Base-by-base conservation (phyloP, 1,140 invertebrate species). In the Pemphigus obesinymphae region DNA sequence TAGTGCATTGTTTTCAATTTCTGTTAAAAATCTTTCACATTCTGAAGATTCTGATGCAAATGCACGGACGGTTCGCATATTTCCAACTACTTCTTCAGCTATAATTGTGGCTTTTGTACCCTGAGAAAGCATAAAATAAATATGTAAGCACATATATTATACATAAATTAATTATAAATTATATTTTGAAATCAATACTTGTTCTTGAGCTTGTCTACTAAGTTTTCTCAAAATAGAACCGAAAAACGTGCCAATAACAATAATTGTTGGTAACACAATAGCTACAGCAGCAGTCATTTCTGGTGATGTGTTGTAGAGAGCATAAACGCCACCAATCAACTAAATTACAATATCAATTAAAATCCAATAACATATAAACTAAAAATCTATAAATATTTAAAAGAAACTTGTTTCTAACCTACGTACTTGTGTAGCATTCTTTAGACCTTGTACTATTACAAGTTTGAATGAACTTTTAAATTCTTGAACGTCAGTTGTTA, bases 381-480 rank as follows among this genome's bases (percentile, higher is more conserved):
- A 72, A 72, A 7, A 72, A n/a, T n/a, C n/a, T 26, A 34, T 63
- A 3, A 23, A 26, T 43, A 2, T 26, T 26, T 43, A 3, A 70
- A 70, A 26, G n/a, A 43, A 20, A 58, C n/a, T 29, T 13, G 17
- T 63, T 15, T 45, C 29, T 48, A 26, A 66, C 53, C 29, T 85
- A 82, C 85, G 86, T 26, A 88, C 85, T 26, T 97, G 96, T 15
- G 95, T 93, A 20, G 90, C 86, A 82, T 94, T 95, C 84, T 94
- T 89, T 53, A 98, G 85, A 3, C 97, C 96, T 87, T 96, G 95
- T 6, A 96, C 95, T 82, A 98, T 92, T 66, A 92, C 93, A 83
- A 93, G 90, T 87, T 98, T 98, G 86, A 98, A 98, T 6, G 94
- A 94, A 85, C 96, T 96, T 88, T 99, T 98, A 85, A 98, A 98